These are phyloP conservation scores for Cataglyphis hispanica DNA, from an alignment of 1,140 invertebrate species.

Conservation along the genomic window DNA sequence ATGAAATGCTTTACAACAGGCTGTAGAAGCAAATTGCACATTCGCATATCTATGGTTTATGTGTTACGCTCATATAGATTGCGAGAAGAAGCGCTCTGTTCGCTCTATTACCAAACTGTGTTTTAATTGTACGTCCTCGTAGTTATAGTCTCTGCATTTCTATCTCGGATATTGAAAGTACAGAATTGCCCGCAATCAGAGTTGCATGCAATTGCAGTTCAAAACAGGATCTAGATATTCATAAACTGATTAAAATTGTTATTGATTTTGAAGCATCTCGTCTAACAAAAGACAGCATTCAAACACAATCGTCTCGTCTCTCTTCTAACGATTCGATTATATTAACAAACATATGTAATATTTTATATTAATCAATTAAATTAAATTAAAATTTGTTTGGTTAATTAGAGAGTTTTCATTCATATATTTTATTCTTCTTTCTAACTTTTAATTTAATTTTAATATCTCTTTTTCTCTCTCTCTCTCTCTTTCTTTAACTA, in stretches of 20 bases:
- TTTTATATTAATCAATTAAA: background rate
- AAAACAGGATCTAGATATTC: slow-evolving; percentile 28
- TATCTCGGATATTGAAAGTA: slow-evolving; percentile 39
- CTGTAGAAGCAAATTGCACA: slow-evolving; percentile 8
- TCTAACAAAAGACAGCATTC: slow-evolving; percentile 34
- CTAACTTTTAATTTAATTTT: too few relatives aligned
- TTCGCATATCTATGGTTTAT: background rate
- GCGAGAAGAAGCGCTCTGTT: background rate
- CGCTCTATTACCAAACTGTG: slow-evolving; percentile 30
- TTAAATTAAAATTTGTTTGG: too few relatives aligned
- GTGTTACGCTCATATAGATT: background rate
- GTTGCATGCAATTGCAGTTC: slow-evolving; percentile 30
- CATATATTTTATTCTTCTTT: too few relatives aligned
- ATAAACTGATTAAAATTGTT: slow-evolving; percentile 30
- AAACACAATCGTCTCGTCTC: background rate
- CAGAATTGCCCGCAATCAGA: slow-evolving; percentile 27
- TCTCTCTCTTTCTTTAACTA: too few relatives aligned
- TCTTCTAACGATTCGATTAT: slow-evolving; percentile 16
- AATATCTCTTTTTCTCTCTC: too few relatives aligned
- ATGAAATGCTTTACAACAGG: slow-evolving; percentile 11
- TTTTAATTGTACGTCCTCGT: slow-evolving; percentile 39
- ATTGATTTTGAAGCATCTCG: slow-evolving; percentile 5
- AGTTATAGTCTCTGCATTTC: slow-evolving; percentile 16
- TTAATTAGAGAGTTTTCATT: too few relatives aligned
- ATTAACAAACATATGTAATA: slow-evolving; percentile 6